Evolutionary conservation across 2,797 vertebrate genomes (phyloP).

Genomic region (Rachycentron canadum): DNA sequence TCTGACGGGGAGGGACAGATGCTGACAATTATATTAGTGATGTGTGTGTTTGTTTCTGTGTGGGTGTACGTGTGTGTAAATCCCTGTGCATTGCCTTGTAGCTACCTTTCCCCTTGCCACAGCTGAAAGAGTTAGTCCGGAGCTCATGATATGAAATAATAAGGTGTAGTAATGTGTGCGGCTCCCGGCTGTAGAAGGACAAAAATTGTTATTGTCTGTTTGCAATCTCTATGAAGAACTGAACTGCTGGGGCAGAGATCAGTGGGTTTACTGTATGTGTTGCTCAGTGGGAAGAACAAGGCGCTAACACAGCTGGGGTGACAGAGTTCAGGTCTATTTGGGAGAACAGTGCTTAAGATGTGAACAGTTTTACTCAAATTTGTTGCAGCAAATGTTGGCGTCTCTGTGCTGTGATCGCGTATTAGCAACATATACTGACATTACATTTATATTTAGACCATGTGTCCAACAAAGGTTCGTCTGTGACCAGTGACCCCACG

Average conservation of each 20-base stretch:
- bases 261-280: slow-evolving; percentile 65
- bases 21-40: slow-evolving; percentile 87
- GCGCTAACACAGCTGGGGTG: slow-evolving; percentile 64
- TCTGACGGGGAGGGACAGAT: slow-evolving; percentile 86
- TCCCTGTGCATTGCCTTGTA: slow-evolving; percentile 59
- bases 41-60: slow-evolving; percentile 71
- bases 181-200: slow-evolving; percentile 66
- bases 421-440: background rate
- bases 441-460: background rate
- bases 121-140: slow-evolving; percentile 64
- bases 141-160: slow-evolving; percentile 77
- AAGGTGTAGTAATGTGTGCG: slow-evolving; percentile 70
- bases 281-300: slow-evolving; percentile 76
- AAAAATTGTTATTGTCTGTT: slow-evolving; percentile 71
- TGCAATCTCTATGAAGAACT: slow-evolving; percentile 59
- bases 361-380: slow-evolving; percentile 58
- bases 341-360: slow-evolving; percentile 61
- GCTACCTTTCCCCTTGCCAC: slow-evolving; percentile 67
- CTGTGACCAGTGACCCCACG: background rate
- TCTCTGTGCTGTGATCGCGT: background rate
- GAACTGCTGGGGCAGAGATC: slow-evolving; percentile 63
- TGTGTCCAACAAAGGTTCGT: background rate
- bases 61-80: slow-evolving; percentile 34
- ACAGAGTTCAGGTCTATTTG: slow-evolving; percentile 60
- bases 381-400: background rate